phyloP scores from a whole-genome alignment of 2,113 vertebrate species.

The Lanius ludovicianus region DNA sequence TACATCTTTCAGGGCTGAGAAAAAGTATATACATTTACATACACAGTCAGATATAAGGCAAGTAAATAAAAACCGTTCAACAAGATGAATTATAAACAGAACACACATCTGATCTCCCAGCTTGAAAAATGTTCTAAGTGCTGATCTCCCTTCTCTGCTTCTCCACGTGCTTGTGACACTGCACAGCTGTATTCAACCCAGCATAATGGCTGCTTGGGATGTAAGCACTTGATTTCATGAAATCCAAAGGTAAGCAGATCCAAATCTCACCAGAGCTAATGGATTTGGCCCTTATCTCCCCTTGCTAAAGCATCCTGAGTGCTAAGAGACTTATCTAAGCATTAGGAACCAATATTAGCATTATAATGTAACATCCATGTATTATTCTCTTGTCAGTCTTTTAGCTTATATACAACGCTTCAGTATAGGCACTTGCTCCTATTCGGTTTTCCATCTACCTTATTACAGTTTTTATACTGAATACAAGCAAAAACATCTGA shows the following conservation, averaged over 20 bases:
- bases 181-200: background rate
- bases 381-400: slow-evolving; percentile 35
- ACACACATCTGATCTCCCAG: background rate
- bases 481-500: background rate
- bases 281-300: slow-evolving; percentile 52
- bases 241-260: slow-evolving; percentile 55
- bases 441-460: background rate
- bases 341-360: slow-evolving; percentile 41
- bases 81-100: background rate
- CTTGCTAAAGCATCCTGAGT: slow-evolving; percentile 4
- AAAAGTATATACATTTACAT: background rate
- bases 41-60: background rate
- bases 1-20: background rate
- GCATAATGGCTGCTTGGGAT: background rate
- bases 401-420: background rate
- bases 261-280: slow-evolving; percentile 48
- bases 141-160: background rate
- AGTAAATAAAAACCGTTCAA: background rate
- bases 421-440: background rate
- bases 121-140: background rate
- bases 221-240: background rate
- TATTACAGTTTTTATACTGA: background rate
- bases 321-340: slow-evolving; percentile 36
- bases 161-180: fast-evolving
- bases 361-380: slow-evolving; percentile 32